Evolutionary conservation across 2,888 invertebrate genomes (phyloP).

Genomic region (Synanthedon tipuliformis): DNA sequence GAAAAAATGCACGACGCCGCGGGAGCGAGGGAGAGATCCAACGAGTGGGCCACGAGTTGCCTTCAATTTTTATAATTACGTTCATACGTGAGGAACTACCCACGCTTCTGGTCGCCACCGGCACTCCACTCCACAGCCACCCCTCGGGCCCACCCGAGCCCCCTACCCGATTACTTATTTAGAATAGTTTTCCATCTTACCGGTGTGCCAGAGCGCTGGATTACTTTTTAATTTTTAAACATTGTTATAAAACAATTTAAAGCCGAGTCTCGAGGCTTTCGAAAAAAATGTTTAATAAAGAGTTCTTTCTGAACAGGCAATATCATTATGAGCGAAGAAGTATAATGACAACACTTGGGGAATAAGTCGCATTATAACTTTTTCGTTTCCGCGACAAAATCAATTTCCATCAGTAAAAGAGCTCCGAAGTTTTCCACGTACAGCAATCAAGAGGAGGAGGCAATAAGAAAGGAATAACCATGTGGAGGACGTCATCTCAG

Average conservation of each 20-base stretch:
- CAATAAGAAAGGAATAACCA: slow-evolving; percentile 68
- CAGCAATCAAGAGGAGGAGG: slow-evolving; percentile 64
- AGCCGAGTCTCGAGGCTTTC: slow-evolving; percentile 5
- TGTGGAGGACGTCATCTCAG: slow-evolving; percentile 67
- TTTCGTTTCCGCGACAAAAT: slow-evolving; percentile 48
- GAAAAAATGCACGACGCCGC: slow-evolving; percentile 68
- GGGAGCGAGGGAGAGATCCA: slow-evolving; percentile 52
- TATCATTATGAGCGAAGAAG: slow-evolving; percentile 6
- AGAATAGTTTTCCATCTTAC: slow-evolving; percentile 35
- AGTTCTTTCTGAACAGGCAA: not conserved
- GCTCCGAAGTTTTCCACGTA: slow-evolving; percentile 60
- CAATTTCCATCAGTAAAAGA: slow-evolving; percentile 55
- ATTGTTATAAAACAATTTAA: slow-evolving; percentile 9
- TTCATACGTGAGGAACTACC: slow-evolving; percentile 70
- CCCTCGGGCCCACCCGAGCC: slow-evolving; percentile 10
- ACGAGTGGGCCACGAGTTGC: slow-evolving; percentile 55
- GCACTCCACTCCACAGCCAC: slow-evolving; percentile 12
- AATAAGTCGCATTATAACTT: slow-evolving; percentile 47
- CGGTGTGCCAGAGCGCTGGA: slow-evolving; percentile 25
- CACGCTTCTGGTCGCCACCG: slow-evolving; percentile 18
- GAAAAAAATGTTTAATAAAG: slow-evolving; percentile 4
- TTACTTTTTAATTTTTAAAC: slow-evolving; percentile 42
- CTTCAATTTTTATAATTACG: slow-evolving; percentile 71
- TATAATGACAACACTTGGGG: slow-evolving; percentile 17
- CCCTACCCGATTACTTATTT: slow-evolving; percentile 46